phyloP scores from a whole-genome alignment of 1,140 invertebrate species.

The Brachystomella parvula region DNA sequence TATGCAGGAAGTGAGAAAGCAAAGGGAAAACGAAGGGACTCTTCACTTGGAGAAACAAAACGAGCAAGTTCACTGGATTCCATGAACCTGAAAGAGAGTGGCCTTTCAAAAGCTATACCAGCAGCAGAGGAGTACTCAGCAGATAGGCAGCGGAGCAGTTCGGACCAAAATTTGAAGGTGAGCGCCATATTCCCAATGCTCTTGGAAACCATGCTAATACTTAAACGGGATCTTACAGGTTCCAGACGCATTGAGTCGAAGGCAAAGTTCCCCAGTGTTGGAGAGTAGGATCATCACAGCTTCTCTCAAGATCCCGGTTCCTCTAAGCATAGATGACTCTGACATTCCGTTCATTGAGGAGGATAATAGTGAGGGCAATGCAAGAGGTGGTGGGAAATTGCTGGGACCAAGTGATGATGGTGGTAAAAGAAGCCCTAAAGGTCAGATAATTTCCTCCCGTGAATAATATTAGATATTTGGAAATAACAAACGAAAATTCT shows the following conservation, averaged over 20 bases:
- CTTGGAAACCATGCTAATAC: conserved; percentile 22
- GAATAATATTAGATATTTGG: no score
- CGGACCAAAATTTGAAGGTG: conserved; percentile 34
- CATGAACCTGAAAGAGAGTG: conserved; percentile 28
- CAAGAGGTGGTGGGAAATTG: not conserved
- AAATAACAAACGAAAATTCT: no score
- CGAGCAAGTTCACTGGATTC: conserved; percentile 36
- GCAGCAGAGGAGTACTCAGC: conserved; percentile 25
- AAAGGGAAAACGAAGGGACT: conserved; percentile 22
- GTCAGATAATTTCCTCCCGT: no score
- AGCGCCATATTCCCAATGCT: not conserved
- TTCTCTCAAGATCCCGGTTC: conserved; percentile 55
- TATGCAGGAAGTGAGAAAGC: conserved; percentile 24
- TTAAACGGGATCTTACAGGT: conserved; percentile 18
- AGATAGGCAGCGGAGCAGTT: conserved; percentile 30
- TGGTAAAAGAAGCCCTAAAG: no score
- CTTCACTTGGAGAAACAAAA: conserved; percentile 26
- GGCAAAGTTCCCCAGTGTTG: conserved; percentile 32
- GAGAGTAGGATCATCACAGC: conserved; percentile 60
- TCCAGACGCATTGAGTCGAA: conserved; percentile 24
- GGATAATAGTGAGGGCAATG: conserved; percentile 19
- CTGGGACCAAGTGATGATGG: not conserved
- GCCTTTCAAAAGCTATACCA: conserved; percentile 27
- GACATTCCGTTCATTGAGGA: conserved; percentile 68
- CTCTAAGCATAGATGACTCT: conserved; percentile 52